A percentile compares a stretch with the other conserved stretches of the same genome.
phyloP scores from a whole-genome alignment of 2,113 vertebrate genomes.

The Rallus limicola region DNA sequence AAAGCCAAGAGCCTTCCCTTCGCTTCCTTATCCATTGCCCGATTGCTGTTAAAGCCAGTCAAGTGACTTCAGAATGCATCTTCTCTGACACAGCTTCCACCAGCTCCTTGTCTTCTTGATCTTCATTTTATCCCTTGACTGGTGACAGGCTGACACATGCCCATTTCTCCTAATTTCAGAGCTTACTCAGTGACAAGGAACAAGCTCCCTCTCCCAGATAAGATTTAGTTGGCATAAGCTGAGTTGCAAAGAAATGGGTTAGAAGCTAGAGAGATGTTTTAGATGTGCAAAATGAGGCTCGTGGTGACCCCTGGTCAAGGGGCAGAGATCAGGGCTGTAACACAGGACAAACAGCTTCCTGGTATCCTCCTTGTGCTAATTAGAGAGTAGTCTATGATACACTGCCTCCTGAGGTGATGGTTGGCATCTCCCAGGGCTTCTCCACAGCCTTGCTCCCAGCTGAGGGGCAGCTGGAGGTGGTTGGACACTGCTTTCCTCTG shows the following conservation, averaged over 20 bases:
- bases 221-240: not conserved
- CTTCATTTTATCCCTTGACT: not conserved
- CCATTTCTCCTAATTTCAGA: not conserved
- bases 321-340: not conserved
- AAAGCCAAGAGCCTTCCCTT: constrained; percentile 1
- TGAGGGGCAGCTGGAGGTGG: not conserved
- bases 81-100: not conserved
- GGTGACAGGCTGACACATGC: not conserved
- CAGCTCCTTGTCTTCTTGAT: not conserved
- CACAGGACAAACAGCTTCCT: not conserved
- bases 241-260: not conserved
- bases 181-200: not conserved
- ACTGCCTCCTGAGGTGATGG: not conserved
- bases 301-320: not conserved
- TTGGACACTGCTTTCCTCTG: fast-evolving
- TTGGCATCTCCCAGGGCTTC: not conserved
- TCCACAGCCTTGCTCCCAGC: not conserved
- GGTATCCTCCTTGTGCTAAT: not conserved
- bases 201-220: not conserved
- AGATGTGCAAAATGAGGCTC: not conserved
- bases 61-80: not conserved
- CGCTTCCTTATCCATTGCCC: not conserved
- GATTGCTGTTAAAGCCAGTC: not conserved
- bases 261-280: not conserved
- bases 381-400: not conserved